Percentiles rank a stretch among this genome's conserved stretches.
Evolutionary conservation across 64 coral and sea anemone genomes (phyloP).

Genomic region (Pocillopora verrucosa): DNA sequence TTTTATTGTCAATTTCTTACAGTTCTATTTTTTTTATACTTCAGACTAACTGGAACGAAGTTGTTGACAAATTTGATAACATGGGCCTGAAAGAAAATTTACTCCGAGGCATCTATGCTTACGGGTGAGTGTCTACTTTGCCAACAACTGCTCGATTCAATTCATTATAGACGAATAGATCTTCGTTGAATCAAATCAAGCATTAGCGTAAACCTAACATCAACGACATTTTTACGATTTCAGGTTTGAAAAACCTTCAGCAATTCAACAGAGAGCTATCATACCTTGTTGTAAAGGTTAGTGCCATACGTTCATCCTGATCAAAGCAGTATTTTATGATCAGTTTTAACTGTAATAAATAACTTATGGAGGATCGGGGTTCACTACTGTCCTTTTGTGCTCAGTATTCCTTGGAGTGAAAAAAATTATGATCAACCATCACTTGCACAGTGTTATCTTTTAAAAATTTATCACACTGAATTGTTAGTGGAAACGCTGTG

Average conservation of each 20-base stretch:
- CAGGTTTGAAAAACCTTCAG: slow-evolving; percentile 99
- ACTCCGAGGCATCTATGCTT: slow-evolving; percentile 95
- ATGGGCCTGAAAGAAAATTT: slow-evolving; percentile 94
- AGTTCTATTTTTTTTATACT: slow-evolving; percentile 2
- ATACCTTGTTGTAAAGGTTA: slow-evolving; percentile 95
- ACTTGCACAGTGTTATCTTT: neutral
- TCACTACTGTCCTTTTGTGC: neutral
- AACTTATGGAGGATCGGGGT: slow-evolving; percentile 1
- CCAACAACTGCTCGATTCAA: slow-evolving; percentile 34
- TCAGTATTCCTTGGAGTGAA: neutral
- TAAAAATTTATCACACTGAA: neutral
- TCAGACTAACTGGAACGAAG: slow-evolving; percentile 90
- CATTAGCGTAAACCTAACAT: neutral
- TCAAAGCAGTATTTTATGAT: neutral
- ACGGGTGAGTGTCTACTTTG: slow-evolving; percentile 77
- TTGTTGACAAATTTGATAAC: slow-evolving; percentile 86
- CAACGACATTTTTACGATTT: neutral
- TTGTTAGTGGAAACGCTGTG: too few species aligned
- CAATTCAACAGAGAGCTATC: slow-evolving; percentile 99
- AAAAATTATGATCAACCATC: neutral
- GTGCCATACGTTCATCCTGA: neutral
- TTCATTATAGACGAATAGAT: slow-evolving; percentile 18
- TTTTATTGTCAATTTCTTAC: neutral
- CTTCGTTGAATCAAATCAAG: neutral
- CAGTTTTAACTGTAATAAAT: slow-evolving; percentile 12